Base-by-base conservation (phyloP, 2,797 vertebrate species). In the Eupleurogrammus muticus region DNA sequence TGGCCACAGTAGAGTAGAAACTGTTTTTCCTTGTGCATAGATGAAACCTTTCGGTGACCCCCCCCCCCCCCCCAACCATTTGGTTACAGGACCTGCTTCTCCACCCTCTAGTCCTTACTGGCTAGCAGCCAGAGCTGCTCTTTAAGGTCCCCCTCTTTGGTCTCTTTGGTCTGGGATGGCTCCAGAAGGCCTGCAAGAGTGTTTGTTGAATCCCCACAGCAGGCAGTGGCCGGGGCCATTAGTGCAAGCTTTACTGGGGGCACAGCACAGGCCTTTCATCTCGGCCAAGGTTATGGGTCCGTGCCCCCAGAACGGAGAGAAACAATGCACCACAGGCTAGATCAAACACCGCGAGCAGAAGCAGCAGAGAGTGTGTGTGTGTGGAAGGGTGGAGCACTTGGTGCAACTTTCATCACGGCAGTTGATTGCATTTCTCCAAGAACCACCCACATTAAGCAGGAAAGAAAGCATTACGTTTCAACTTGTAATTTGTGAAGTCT, bases 181-280 rank as follows among this genome's bases (percentile, higher is more conserved):
- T 89, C 82, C 89, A 87, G 74, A 83, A 81, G 87, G 83, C 82
- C 89, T 89, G 61, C 16, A 0, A 63, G 71, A 55, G 63, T 83
- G 83, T 88, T 88, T 85, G 88, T 89, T 76, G 83, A 86, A 84
- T 73, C 64, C 38, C 67, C 72, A 54, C 85, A 88, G 84, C 84
- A 89, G 86, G 87, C 83, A 57, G 76, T 8, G 52, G 77, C 78
- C 24, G 12, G 68, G 77, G 65, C 87, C 82, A 83, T 82, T 74
- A 89, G 87, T 71, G 74, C 62, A 56, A 74, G 77, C 84, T 89
- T 90, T 87, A 90, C 84, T 77, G 84, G 82, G 85, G 84, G 80
- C 85, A 90, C 75, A 69, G 71, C 60, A 6, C n/a, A 46, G 68
- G 53, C 77, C 92, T 90, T 92, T 92, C 84, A 92, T 92, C 84